Evolutionary conservation across 2,113 vertebrate genomes (phyloP).

Genomic region (Lagopus leucura): DNA sequence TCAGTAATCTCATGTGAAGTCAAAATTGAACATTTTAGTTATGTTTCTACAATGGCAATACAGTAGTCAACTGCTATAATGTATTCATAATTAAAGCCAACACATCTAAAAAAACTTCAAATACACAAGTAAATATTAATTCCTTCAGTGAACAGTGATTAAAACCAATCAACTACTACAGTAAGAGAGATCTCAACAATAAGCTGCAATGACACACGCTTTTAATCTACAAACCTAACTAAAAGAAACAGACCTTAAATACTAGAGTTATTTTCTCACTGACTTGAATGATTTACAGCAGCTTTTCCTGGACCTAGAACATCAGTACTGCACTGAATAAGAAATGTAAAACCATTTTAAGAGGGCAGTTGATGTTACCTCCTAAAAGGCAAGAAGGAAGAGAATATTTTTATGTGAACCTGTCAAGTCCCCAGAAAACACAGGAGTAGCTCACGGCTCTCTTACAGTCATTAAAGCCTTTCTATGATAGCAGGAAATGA

Average conservation of each 20-base stretch:
- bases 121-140: not conserved
- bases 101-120: not conserved
- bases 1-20: not conserved
- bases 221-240: not conserved
- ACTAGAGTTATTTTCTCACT: not conserved
- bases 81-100: not conserved
- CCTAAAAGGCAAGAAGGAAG: not conserved
- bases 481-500: not conserved
- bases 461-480: not conserved
- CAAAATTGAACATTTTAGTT: not conserved
- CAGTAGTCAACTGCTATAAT: not conserved
- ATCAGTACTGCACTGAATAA: not conserved
- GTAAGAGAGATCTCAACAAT: not conserved
- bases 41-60: not conserved
- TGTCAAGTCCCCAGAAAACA: not conserved
- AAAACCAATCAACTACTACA: not conserved
- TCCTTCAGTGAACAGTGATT: not conserved
- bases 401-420: not conserved
- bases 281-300: constrained; percentile 2
- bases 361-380: not conserved
- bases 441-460: not conserved
- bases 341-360: not conserved
- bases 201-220: not conserved
- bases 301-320: not conserved
- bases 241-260: not conserved